Evolutionary conservation across 2,888 invertebrate genomes (phyloP), one percentile per base, ranked within the genome.

Genomic region (Phortica magna): DNA sequence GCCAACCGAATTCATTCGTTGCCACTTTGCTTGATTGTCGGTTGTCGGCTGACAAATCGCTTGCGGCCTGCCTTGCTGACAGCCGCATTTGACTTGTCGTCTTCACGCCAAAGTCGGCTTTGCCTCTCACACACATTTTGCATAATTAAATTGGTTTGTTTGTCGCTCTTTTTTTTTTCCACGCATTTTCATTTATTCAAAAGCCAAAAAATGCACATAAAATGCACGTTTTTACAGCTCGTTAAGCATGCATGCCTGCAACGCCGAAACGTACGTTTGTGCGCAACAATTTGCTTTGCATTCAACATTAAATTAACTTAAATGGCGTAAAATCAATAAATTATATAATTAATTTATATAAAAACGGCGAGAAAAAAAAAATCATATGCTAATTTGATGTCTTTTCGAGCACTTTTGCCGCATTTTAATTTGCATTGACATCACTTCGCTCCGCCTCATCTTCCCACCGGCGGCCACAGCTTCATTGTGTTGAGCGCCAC

Each of bases 301-400:
- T 70, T 53, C n/a, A 3, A 53, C 39, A 55, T 55, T 53, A 71
- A 71, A 71, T 71, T 55, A 64, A 71, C 55, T 39, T 4, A 81
- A 83, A 74, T 78, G 79, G 81, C 82, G 81, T 81, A 80, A 83
- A 88, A 83, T 83, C 87, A 84, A 90, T 90, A 90, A 90, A 89
- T 90, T 89, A 89, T 88, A 61, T 31, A 87, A 87, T 89, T 88
- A 89, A 90, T 89, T 90, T 90, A 90, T 90, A 84, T 31, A 31
- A 31, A 31, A 31, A 31, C 5, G 31, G 31, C 2, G 31, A 31
- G 31, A 31, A 31, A 31, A 4, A 31, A 31, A 31, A 31, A 31
- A 31, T 31, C 84, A 85, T 84, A 90, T 89, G 89, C 83, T 88
- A 89, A 90, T 90, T 90, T 89, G 31, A 31, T 31, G 10, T 5